These are phyloP conservation scores for Aspidapion aeneum DNA, from an alignment of 2,888 invertebrate genomes.

Conservation along the genomic window DNA sequence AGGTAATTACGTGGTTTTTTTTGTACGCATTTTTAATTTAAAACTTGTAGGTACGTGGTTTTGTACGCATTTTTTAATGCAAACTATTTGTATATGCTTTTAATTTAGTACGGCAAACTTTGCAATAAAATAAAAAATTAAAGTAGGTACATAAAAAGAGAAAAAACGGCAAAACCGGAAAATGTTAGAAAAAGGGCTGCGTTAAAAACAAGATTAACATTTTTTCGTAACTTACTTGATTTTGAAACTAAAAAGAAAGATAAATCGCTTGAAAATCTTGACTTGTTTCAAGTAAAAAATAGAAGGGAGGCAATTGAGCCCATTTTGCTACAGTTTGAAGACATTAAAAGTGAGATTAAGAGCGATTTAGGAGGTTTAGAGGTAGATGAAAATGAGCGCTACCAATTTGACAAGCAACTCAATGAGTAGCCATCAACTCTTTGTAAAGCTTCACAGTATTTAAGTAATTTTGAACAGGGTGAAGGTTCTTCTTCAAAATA, in stretches of 20 bases:
- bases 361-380: no score
- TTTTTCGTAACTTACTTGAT: conserved; percentile 3
- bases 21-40: neutral
- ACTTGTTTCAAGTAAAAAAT: conserved; percentile 6
- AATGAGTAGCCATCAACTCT: neutral
- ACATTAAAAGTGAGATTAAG: neutral
- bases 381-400: neutral
- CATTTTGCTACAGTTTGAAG: neutral
- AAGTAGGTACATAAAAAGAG: no score
- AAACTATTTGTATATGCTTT: neutral
- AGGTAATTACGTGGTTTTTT: neutral
- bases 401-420: neutral
- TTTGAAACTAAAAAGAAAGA: neutral
- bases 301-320: neutral
- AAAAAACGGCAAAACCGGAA: neutral
- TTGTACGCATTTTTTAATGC: neutral
- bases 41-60: neutral
- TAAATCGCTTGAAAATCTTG: neutral
- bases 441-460: neutral
- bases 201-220: conserved; percentile 10
- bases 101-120: neutral
- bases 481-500: no score
- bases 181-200: conserved; percentile 5
- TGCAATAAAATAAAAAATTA: neutral
- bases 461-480: neutral